phyloP scores from a whole-genome alignment of 1,140 invertebrate genomes.

The Tetraneura akinire region DNA sequence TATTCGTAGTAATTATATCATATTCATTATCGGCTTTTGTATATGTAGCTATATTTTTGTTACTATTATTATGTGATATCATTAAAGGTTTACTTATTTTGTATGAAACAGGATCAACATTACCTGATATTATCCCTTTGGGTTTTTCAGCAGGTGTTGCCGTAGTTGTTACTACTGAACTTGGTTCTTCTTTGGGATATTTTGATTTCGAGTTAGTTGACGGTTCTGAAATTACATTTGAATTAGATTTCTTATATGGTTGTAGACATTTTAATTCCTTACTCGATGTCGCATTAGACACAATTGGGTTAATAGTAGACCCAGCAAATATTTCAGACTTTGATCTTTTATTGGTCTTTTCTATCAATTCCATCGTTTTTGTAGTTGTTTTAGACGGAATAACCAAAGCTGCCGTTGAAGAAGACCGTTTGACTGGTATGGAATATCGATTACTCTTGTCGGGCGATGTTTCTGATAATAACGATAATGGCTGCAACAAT shows the following conservation, averaged over 20 bases:
- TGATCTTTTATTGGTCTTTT: not conserved
- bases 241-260: not conserved
- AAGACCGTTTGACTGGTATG: not conserved
- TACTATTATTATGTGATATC: not conserved
- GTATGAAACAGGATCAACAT: not conserved
- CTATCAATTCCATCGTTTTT: not conserved
- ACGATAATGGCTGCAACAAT: not conserved
- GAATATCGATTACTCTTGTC: not conserved
- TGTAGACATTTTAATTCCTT: not conserved
- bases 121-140: not conserved
- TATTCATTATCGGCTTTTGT: not conserved
- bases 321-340: not conserved
- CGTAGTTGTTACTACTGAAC: not conserved
- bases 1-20: not conserved
- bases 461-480: not conserved
- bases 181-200: not conserved
- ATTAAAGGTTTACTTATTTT: not conserved
- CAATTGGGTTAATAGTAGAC: not conserved
- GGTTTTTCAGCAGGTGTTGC: not conserved
- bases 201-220: not conserved
- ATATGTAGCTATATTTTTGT: not conserved
- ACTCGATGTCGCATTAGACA: not conserved
- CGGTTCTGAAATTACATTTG: not conserved
- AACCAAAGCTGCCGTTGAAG: not conserved
- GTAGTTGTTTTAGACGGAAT: not conserved